A percentile compares a stretch with the other conserved stretches of the same genome.
Conservation (phyloP, 2,888 invertebrate genomes). For the Dastarcus helophoroides region DNA sequence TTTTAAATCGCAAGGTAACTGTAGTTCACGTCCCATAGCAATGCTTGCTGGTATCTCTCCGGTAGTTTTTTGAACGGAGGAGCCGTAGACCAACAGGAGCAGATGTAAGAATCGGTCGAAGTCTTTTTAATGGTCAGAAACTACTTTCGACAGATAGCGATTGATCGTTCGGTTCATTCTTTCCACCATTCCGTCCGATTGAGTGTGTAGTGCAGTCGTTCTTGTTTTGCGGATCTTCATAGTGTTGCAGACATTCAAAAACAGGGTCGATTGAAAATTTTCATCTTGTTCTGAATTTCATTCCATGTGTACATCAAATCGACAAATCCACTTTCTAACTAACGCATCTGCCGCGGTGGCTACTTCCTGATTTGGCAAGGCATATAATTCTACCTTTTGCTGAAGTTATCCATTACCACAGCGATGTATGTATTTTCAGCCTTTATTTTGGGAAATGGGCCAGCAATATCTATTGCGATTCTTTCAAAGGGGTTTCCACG, state of each 20-base stretch:
- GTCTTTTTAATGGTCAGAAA: slow-evolving; percentile 2
- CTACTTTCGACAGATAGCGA: slow-evolving; percentile 3
- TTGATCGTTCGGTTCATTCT: slow-evolving; percentile 2
- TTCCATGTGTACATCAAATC: background rate
- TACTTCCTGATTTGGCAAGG: no score
- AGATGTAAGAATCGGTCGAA: no score
- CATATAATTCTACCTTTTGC: no score
- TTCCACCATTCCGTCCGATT: slow-evolving; percentile 6
- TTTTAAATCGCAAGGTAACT: slow-evolving; percentile 2
- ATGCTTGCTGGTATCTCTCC: no score
- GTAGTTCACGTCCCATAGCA: background rate
- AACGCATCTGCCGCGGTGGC: no score
- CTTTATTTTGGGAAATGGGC: no score
- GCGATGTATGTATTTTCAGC: no score
- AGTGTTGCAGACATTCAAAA: background rate
- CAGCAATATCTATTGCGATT: no score
- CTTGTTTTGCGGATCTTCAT: slow-evolving; percentile 2
- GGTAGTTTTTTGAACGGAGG: no score
- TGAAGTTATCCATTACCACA: no score
- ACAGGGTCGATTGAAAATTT: slow-evolving; percentile 2
- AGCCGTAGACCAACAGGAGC: no score
- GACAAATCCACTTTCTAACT: no score
- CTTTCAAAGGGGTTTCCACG: slow-evolving; percentile 4
- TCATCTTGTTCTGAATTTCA: background rate
- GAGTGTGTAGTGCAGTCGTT: slow-evolving; percentile 3